Evolutionary conservation across 2,888 invertebrate genomes (phyloP).

Genomic region (Cancer borealis): DNA sequence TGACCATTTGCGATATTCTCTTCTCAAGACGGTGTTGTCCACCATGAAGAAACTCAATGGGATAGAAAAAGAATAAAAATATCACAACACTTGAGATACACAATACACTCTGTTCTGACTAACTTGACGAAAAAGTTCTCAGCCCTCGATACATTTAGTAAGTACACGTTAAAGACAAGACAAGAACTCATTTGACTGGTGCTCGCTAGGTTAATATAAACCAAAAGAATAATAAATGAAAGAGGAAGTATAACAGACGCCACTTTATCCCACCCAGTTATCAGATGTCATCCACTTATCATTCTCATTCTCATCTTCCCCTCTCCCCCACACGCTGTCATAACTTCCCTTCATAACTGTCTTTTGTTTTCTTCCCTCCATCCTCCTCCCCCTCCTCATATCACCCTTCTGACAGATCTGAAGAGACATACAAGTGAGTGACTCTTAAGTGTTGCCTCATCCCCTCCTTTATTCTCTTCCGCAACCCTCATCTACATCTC

Average conservation of each 20-base stretch:
- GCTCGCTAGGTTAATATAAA: not conserved
- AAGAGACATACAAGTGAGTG: not conserved
- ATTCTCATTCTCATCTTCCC: not conserved
- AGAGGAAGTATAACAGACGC: not conserved
- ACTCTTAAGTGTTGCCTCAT: not conserved
- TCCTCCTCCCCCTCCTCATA: not conserved
- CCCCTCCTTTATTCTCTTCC: not conserved
- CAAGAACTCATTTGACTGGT: not conserved
- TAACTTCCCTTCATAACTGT: not conserved
- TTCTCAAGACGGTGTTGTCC: not conserved
- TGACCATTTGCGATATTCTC: not conserved
- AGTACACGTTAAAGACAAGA: not conserved
- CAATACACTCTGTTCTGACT: not conserved
- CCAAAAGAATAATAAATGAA: not conserved
- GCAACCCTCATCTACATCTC: not conserved
- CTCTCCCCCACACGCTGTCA: not conserved
- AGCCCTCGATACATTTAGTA: not conserved
- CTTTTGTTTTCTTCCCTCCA: not conserved
- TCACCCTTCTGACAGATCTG: not conserved
- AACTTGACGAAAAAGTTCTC: not conserved
- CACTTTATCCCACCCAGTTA: not conserved
- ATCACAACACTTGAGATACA: not conserved
- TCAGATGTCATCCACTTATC: not conserved
- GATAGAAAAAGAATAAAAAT: not conserved
- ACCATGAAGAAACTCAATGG: not conserved